phyloP scores from a whole-genome alignment of 2,113 vertebrate genomes.

The Clinocottus analis region DNA sequence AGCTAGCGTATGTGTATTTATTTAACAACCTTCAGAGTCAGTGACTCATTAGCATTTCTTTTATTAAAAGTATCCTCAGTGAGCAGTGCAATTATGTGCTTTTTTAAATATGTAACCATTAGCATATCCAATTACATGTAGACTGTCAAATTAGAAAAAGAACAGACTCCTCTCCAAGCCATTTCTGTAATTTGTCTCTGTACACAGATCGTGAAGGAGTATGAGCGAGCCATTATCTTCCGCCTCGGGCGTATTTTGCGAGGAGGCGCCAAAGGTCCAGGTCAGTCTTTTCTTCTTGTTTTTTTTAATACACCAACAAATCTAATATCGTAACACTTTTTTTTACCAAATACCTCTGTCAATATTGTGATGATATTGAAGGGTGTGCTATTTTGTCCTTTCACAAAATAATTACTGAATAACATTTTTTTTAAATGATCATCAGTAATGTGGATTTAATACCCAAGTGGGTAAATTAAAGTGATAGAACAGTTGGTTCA shows the following conservation, averaged over 20 bases:
- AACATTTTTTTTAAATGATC: not conserved
- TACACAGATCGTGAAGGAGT: slow-evolving; percentile 93
- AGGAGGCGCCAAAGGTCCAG: slow-evolving; percentile 95
- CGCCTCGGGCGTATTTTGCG: slow-evolving; percentile 91
- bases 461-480: not conserved
- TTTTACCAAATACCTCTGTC: too few relatives aligned
- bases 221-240: slow-evolving; percentile 96
- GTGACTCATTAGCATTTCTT: not conserved
- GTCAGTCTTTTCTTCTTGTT: slow-evolving; percentile 74
- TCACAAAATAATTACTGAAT: not conserved
- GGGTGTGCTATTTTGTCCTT: too few relatives aligned
- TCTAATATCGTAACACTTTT: not conserved
- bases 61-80: not conserved
- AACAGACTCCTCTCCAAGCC: not conserved
- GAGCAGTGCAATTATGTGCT: not conserved
- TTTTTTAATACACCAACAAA: not conserved
- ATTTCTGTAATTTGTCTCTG: slow-evolving; percentile 21
- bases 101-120: not conserved
- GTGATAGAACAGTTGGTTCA: not conserved
- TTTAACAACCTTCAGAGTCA: not conserved
- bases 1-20: slow-evolving; percentile 1
- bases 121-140: not conserved
- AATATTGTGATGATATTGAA: too few relatives aligned
- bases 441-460: not conserved
- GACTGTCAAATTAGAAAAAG: slow-evolving; percentile 1